Base-by-base conservation (phyloP, 2,888 invertebrate species). In the Drosophila buzzatii region DNA sequence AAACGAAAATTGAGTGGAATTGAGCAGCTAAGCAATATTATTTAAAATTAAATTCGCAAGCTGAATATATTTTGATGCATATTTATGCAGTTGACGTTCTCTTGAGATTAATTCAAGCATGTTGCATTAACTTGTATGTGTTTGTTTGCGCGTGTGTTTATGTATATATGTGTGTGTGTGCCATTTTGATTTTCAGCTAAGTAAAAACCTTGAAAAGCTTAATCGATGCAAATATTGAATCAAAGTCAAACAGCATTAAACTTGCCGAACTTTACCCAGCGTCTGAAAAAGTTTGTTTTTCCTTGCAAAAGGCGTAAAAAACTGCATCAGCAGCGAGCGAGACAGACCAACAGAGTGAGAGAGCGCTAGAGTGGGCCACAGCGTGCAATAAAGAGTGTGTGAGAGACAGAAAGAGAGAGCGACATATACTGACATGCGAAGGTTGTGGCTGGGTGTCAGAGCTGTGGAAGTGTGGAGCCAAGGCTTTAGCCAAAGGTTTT, bases 211-310 rank as follows among this genome's bases (percentile, higher is more conserved):
- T 82, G 69, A 77, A 71, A 86, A 78, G 76, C 80, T 71, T 88
- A 86, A 84, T 84, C 84, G 84, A 84, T 84, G 86, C 84, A 85
- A 85, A 85, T 82, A 89, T 87, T 89, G 85, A 89, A 87, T 89
- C 85, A 85, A 85, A 85, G 89, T 85, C 89, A 85, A 89, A 86
- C 85, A 79, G 84, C 84, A 84, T 84, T 84, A 84, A 85, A 89
- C 89, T 87, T 85, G 87, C 87, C 87, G 85, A 85, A 89, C 87
- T 85, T 83, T 86, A 81, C 84, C 67, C 70, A 76, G 81, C 64
- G 72, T 74, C 69, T 69, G 69, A 74, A 84, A 86, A 84, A 84
- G 73, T 89, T 84, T 70, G 69, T 76, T 83, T 86, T 75, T 74
- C 73, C 71, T 68, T 62, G 66, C 65, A 60, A 67, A 70, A 81